Evolutionary conservation across 2,797 vertebrate species (phyloP), one percentile per base, ranked within the genome.

Genomic region (Botia kubotai): DNA sequence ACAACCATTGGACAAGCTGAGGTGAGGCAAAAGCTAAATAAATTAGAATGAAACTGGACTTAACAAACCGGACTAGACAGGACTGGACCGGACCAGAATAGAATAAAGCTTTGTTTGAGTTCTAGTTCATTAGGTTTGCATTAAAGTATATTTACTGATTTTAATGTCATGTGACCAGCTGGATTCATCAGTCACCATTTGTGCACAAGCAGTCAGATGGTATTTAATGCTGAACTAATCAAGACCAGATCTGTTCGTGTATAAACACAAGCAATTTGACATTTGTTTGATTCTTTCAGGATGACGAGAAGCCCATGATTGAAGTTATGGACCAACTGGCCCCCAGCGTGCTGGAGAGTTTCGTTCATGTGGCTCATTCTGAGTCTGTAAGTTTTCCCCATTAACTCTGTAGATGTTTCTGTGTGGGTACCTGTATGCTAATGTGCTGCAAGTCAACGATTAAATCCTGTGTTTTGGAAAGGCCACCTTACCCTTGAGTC

Each of bases 241-340:
- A 48, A 14, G 50, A 43, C 16, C 46, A 48, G 23, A 66, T 11
- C 65, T 29, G 11, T 74, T 36, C 33, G 5, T 67, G 13, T 12
- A 81, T 68, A 6, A 57, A 43, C 19, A 43, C 46, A 39, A 46
- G 19, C 48, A 21, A 63, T 13, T 12, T 39, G 19, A 17, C 74
- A 60, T 48, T 50, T 10, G 77, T 19, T 26, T 83, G 63, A 81
- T 67, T 66, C 29, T 62, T 29, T 55, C 55, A 99, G 97, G 97
- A 99, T 10, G 98, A 99, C 72, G 98, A 99, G 92, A 98, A 96
- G 85, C 97, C 97, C 26, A 97, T 99, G 97, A 98, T 99, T 79
- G 98, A 99, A 90, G 95, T 99, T 88, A 97, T 99, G 97, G 97
- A 99, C 93, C 98, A 99, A 50, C 89, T 99, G 83, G 98, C 97